These are phyloP conservation scores for Phymastichus coffea DNA, from an alignment of 1,140 invertebrate species.

Conservation along the genomic window DNA sequence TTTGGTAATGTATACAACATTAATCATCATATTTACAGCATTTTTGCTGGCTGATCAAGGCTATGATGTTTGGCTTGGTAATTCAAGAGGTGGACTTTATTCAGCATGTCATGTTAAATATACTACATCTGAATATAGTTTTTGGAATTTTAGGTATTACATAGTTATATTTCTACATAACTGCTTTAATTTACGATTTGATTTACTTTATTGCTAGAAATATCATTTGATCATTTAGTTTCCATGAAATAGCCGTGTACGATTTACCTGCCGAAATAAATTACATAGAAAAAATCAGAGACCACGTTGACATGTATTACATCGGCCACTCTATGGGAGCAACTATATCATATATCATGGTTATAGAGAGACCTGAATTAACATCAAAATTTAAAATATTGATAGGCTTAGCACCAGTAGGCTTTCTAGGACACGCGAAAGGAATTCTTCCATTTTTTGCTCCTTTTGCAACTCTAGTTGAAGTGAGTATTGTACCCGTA, in stretches of 20 bases:
- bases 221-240: conserved; percentile 39
- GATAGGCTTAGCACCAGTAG: conserved; percentile 62
- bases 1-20: too few relatives aligned
- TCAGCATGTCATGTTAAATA: conserved; percentile 61
- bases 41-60: conserved; percentile 68
- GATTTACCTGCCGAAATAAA: conserved; percentile 73
- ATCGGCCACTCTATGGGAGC: conserved; percentile 68
- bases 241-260: conserved; percentile 65
- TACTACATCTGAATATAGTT: conserved; percentile 55
- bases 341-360: conserved; percentile 64
- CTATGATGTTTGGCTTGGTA: conserved; percentile 69
- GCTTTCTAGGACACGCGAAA: conserved; percentile 48
- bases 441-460: conserved; percentile 45
- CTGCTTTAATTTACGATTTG: background rate
- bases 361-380: conserved; percentile 62
- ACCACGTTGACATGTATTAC: conserved; percentile 61
- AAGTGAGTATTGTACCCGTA: conserved; percentile 33
- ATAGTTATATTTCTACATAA: too few relatives aligned
- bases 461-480: conserved; percentile 31
- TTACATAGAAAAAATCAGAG: conserved; percentile 60
- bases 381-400: conserved; percentile 57
- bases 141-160: conserved; percentile 61
- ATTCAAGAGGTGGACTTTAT: conserved; percentile 68
- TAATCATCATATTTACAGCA: too few relatives aligned
- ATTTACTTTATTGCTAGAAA: background rate